Evolutionary conservation across 2,113 vertebrate species (phyloP), one percentile per base, ranked within the genome.

Genomic region (Bostrychus sinensis): DNA sequence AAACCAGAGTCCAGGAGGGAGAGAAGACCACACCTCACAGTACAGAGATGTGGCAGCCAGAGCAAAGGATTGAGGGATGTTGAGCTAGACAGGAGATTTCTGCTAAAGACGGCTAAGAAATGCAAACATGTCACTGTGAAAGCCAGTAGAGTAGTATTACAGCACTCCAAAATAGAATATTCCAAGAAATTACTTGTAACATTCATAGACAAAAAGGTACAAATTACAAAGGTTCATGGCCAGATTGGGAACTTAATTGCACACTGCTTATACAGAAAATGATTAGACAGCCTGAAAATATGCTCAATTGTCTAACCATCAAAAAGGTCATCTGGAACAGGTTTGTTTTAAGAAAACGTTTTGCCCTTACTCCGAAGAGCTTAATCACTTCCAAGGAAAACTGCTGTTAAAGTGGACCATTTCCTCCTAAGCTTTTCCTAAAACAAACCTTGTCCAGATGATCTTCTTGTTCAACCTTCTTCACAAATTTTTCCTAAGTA

Each of bases 1-100:
- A 64, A 78, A 80, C 56, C 82, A 59, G n/a, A 75, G 50, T 75
- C 58, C 20, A 20, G 42, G 41, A 65, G 50, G 51, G 64, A 65
- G 59, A 66, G 72, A 66, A 20, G 7, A 41, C 39, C 72, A 70
- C 70, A 23, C 22, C 14, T 42, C 22, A 58, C 43, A 68, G 53
- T 38, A 70, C 61, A 67, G 67, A 34, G 16, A 62, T 42, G 53
- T 39, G 68, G n/a, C n/a, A n/a, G n/a, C n/a, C n/a, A n/a, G 56
- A 60, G 78, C 25, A 32, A 30, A 42, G 56, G 8, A 66, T 67
- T 69, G 43, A 76, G 78, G 72, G 74, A 80, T n/a, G 28, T 10
- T 16, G 45, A 28, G 48, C 9, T 17, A 4, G n/a, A 41, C 50
- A 54, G 50, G 50, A 30, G 16, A 25, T 48, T 48, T 22, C 45